Percentiles rank a stretch among this genome's conserved stretches.
These are phyloP conservation scores for Tauraco hartlaubi DNA, from an alignment of 2,797 vertebrate species.

Conservation along the genomic window DNA sequence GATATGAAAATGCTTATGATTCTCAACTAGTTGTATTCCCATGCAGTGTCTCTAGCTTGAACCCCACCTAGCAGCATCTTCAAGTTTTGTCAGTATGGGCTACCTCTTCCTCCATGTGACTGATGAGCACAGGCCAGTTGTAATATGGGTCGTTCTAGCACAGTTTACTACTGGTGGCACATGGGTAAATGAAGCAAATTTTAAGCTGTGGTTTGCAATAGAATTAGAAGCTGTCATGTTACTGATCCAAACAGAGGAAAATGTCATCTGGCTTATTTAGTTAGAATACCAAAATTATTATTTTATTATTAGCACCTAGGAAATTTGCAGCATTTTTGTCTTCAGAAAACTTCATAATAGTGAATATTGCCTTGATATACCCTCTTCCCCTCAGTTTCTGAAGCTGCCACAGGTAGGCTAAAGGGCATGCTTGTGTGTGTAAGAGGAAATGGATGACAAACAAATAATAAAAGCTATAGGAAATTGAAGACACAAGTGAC, in stretches of 20 bases:
- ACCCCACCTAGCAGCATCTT: not conserved
- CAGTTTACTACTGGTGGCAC: not conserved
- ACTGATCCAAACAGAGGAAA: not conserved
- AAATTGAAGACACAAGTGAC: not conserved
- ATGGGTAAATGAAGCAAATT: not conserved
- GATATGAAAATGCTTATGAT: not conserved
- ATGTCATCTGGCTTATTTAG: rapidly evolving
- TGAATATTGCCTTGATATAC: not conserved
- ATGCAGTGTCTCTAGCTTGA: not conserved
- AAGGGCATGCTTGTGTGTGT: not conserved
- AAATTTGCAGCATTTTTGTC: not conserved
- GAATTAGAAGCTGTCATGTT: not conserved
- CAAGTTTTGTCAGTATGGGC: not conserved
- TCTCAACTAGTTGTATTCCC: not conserved
- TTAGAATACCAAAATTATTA: not conserved
- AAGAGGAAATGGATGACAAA: not conserved
- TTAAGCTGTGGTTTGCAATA: not conserved
- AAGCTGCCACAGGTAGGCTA: not conserved
- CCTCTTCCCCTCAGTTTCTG: not conserved
- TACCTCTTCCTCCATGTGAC: not conserved
- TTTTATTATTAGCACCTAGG: not conserved
- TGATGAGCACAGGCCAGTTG: not conserved
- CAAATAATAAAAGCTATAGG: not conserved
- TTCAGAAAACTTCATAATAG: not conserved
- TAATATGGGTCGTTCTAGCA: not conserved